Conservation (phyloP, 1,140 invertebrate species). For the Camponotus floridanus region DNA sequence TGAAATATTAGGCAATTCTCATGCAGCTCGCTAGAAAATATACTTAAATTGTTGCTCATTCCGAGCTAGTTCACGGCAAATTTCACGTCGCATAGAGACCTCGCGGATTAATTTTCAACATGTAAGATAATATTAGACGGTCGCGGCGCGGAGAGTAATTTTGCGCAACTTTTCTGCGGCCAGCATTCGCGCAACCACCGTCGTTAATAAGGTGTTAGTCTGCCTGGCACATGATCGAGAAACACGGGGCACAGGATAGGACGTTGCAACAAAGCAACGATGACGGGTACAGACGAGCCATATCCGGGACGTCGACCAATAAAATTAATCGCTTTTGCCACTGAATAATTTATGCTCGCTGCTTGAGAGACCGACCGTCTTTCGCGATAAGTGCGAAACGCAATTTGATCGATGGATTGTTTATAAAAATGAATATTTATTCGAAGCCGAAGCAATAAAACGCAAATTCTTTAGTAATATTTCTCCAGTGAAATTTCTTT, state of each 20-base stretch:
- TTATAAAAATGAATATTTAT: conserved; percentile 30
- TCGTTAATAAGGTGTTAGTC: conserved; percentile 76
- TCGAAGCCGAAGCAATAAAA: neutral
- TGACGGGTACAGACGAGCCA: conserved; percentile 81
- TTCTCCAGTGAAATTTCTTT: conserved; percentile 2
- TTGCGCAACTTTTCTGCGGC: conserved; percentile 74
- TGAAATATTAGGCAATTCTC: neutral
- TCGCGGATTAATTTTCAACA: conserved; percentile 46
- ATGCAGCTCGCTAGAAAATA: neutral
- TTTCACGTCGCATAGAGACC: conserved; percentile 13
- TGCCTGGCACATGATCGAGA: conserved; percentile 73
- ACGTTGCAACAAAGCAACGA: conserved; percentile 78
- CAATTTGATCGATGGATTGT: neutral
- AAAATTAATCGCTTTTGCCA: conserved; percentile 83
- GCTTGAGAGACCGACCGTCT: conserved; percentile 71
- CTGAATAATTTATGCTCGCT: conserved; percentile 83
- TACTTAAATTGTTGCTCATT: conserved; percentile 10
- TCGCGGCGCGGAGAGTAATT: conserved; percentile 28
- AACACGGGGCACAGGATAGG: conserved; percentile 73
- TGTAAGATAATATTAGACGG: conserved; percentile 56
- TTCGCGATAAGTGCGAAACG: conserved; percentile 42
- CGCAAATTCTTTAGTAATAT: conserved; percentile 3
- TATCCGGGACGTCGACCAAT: conserved; percentile 83
- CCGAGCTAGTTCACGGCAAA: neutral
- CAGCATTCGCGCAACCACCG: conserved; percentile 65